Base-by-base conservation (phyloP, 2,888 invertebrate genomes). In the Podabrus alpinus region DNA sequence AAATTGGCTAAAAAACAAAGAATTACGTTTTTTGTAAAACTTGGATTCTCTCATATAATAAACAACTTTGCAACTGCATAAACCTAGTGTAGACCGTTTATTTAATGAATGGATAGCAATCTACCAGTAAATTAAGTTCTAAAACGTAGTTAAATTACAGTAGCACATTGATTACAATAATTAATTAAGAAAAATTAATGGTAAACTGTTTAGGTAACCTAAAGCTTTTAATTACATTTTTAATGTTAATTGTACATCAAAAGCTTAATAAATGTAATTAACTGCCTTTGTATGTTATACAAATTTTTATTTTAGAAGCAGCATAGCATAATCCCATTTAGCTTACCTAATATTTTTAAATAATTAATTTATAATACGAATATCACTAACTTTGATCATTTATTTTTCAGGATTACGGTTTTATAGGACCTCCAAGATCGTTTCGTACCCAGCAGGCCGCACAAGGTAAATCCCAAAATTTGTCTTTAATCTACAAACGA, bases 401-500 rank as follows among this genome's bases (percentile, higher is more conserved):
- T 64, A 64, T 19, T 64, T 64, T 64, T 64, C 62, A 64, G 62
- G 62, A 21, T 19, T 21, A 19, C 62, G n/a, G 21, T 64, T 64
- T 64, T 17, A 19, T 19, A 64, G 10, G 62, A 64, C 21, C 17
- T 64, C 19, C 21, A 64, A 21, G 62, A 64, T 64, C 62, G 17
- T 21, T 17, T 64, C 19, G 19, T 64, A 21, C 11, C 21, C 16
- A 64, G 19, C 17, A 62, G 62, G 19, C 13, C 62, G 62, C 62
- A 64, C 21, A 64, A 64, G 62, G 62, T 64, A 64, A 64, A 21
- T 45, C 45, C 62, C 21, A 19, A 64, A 64, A 64, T 64, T 64
- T 64, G 62, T 21, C 45, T 45, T 64, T 64, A 29, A 29, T 64
- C 64, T 66, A 71, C 70, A 71, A 71, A 71, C 70, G 66, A 45